These are phyloP conservation scores for Leptopilina syphax DNA, from an alignment of 2,888 invertebrate genomes.

Conservation along the genomic window DNA sequence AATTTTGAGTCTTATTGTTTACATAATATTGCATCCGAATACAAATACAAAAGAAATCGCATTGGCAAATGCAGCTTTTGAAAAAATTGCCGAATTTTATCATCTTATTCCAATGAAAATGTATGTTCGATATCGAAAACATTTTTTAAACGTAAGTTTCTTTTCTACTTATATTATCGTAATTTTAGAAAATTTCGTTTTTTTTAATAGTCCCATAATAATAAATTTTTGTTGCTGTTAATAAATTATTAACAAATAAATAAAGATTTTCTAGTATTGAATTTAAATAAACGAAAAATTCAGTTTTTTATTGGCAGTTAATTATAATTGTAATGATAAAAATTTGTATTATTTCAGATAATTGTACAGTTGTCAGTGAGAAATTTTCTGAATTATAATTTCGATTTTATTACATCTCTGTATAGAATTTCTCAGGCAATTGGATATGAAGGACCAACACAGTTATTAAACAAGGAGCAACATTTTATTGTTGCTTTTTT, in stretches of 20 bases:
- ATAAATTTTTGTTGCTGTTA: no score
- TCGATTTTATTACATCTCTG: slow-evolving; percentile 80
- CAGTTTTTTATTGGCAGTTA: not conserved
- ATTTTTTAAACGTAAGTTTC: slow-evolving; percentile 74
- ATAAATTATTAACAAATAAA: no score
- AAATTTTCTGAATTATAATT: slow-evolving; percentile 79
- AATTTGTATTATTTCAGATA: slow-evolving; percentile 61
- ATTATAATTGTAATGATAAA: not conserved
- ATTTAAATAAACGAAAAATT: not conserved
- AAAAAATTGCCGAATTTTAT: slow-evolving; percentile 80
- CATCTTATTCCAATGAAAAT: slow-evolving; percentile 79
- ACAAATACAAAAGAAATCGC: slow-evolving; percentile 78
- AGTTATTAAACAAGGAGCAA: slow-evolving; percentile 84
- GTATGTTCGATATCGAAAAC: slow-evolving; percentile 82
- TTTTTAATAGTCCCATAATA: no score
- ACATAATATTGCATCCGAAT: slow-evolving; percentile 79
- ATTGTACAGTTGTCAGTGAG: slow-evolving; percentile 81
- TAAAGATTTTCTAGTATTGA: not conserved
- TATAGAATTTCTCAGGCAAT: slow-evolving; percentile 83
- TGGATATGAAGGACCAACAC: slow-evolving; percentile 83
- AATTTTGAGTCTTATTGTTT: slow-evolving; percentile 81
- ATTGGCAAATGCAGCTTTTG: slow-evolving; percentile 80
- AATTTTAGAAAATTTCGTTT: not conserved
- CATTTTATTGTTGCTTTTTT: slow-evolving; percentile 83
- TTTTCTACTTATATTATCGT: not conserved